phyloP scores from a whole-genome alignment of 92 coral and sea anemone genomes.

The Parazoanthus swiftii region DNA sequence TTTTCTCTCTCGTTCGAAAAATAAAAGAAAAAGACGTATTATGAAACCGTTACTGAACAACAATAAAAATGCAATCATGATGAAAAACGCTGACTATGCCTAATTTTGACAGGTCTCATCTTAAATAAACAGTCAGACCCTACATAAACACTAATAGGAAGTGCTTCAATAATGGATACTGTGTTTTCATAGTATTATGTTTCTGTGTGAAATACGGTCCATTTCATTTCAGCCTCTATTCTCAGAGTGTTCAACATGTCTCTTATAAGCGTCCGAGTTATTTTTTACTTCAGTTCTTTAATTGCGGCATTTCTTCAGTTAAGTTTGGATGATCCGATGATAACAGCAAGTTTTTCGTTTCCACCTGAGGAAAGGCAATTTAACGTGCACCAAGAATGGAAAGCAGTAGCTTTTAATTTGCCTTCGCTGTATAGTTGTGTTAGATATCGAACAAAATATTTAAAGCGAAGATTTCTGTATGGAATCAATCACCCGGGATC shows the following conservation, averaged over 20 bases:
- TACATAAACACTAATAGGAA: constrained; percentile 19
- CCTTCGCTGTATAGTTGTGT: neutral
- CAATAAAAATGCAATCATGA: constrained; percentile 28
- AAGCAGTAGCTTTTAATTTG: neutral
- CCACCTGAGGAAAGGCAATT: neutral
- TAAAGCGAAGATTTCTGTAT: constrained; percentile 30
- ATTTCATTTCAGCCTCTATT: neutral
- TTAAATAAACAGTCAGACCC: constrained; percentile 15
- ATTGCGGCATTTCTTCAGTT: neutral
- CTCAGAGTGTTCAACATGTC: constrained; percentile 19
- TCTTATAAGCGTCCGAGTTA: constrained; percentile 17
- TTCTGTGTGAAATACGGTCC: constrained; percentile 32
- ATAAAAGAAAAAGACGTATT: constrained; percentile 12
- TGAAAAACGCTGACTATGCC: constrained; percentile 15
- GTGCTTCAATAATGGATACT: constrained; percentile 15
- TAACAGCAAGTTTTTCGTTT: neutral
- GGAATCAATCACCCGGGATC: constrained; percentile 34
- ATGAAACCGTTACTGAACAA: constrained; percentile 23
- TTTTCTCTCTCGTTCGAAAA: constrained; percentile 8
- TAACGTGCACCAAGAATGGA: neutral
- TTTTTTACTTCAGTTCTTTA: neutral
- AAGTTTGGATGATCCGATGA: neutral
- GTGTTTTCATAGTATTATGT: constrained; percentile 25
- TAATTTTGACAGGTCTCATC: neutral
- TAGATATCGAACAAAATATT: neutral